Evolutionary conservation across 53 echinoderm and acorn worm species (phyloP), one percentile per base, ranked within the genome.

Genomic region (Hippasteria phrygiana): DNA sequence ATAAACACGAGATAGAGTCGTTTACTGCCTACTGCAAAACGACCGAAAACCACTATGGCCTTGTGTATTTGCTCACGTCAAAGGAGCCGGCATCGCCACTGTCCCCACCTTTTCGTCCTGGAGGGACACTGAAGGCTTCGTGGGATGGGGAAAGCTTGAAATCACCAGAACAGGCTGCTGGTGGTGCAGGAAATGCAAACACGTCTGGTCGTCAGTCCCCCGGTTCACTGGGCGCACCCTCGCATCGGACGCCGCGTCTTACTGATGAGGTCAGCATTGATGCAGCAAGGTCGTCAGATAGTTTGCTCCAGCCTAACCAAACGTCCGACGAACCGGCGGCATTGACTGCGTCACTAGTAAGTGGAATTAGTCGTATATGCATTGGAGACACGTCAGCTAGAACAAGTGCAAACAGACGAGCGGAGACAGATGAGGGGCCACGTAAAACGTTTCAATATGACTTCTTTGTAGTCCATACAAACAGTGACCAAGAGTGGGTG

Each of bases 131-230:
- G 11, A 40, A 48, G 32, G 33, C 28, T 13, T 18, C 50, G 1
- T 75, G 75, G 75, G n/a, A n/a, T n/a, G n/a, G n/a, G n/a, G 41
- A 75, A 75, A 48, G 48, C 75, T 16, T 50, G 16, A 42, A 46
- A 17, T 29, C 47, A 75, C 29, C 22, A 10, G 75, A 17, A 4
- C 43, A 4, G 11, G 75, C n/a, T 37, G 47, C 13, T 43, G 27
- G 73, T 4, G 26, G 4, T 48, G 4, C 31, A 13, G 32, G 67
- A 26, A 20, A 73, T 43, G 1, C 24, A 12, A 9, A 73, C 20
- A 42, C 42, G 9, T 73, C 35, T 9, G 73, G n/a, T 34, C 14
- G 26, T 43, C 40, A 7, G 73, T 42, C 73, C 9, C n/a, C 41
- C 8, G 41, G 5, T 32, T 28, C 34, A 3, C 3, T 7, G 8